Conservation (phyloP, 37 sponge, comb jelly and placozoan species). For the Beroe forskalii region DNA sequence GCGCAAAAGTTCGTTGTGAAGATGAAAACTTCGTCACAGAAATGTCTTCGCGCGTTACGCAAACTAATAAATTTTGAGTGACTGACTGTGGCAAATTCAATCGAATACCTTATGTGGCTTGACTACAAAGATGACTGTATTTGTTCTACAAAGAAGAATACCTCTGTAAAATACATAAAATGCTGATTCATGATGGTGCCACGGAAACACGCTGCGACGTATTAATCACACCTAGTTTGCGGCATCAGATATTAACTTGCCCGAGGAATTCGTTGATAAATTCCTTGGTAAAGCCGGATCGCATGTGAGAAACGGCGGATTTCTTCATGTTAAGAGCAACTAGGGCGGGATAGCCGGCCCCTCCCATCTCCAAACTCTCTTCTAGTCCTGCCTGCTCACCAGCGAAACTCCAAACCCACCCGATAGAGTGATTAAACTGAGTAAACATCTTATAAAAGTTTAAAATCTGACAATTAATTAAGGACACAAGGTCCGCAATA, state of each 20-base stretch:
- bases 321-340: constrained; percentile 75
- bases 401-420: constrained; percentile 94
- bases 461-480: no score
- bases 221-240: not conserved
- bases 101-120: no score
- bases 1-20: not conserved
- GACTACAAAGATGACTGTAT: no score
- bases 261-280: constrained; percentile 82
- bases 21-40: not conserved
- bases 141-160: no score
- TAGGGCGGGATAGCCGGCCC: constrained; percentile 97
- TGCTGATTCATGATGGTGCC: not conserved
- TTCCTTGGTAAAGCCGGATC: constrained; percentile 77
- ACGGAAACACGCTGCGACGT: not conserved
- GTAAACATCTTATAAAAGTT: no score
- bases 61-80: not conserved
- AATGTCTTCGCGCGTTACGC: not conserved
- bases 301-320: constrained; percentile 70
- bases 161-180: no score
- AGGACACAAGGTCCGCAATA: no score
- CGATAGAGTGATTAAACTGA: constrained; percentile 26
- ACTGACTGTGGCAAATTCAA: not conserved
- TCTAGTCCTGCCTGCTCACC: constrained; percentile 76
- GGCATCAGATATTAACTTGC: no score
- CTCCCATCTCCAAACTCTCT: constrained; percentile 83